These are phyloP conservation scores for Aphidius colemani DNA, from an alignment of 2,888 invertebrate species.

Conservation along the genomic window DNA sequence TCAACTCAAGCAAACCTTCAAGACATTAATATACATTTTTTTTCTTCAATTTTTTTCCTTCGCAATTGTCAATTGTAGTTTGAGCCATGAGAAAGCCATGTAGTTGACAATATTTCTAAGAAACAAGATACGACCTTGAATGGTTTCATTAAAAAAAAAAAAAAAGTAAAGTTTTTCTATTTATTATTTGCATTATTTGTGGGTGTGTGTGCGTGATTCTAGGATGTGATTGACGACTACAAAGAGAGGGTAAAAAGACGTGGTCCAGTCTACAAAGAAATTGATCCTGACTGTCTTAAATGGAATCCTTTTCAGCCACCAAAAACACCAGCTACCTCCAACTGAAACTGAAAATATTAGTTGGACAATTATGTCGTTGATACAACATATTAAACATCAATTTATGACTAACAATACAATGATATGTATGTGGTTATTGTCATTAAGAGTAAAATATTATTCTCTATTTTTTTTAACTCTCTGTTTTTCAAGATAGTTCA, in stretches of 20 bases:
- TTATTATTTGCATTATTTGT: constrained; percentile 34
- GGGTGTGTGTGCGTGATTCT: constrained; percentile 37
- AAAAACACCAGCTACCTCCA: constrained; percentile 62
- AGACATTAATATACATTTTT: too few species aligned
- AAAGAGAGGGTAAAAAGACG: constrained; percentile 79
- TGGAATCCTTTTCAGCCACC: constrained; percentile 82
- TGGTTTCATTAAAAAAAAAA: constrained; percentile 5
- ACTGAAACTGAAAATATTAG: constrained; percentile 41
- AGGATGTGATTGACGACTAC: constrained; percentile 94
- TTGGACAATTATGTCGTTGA: constrained; percentile 20
- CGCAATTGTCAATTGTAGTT: background rate
- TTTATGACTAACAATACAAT: constrained; percentile 21
- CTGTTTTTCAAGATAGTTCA: constrained; percentile 22
- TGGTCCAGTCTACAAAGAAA: constrained; percentile 79
- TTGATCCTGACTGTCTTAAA: constrained; percentile 84
- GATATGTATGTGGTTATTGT: constrained; percentile 15
- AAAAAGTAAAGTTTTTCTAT: background rate
- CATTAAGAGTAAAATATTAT: constrained; percentile 20
- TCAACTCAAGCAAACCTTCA: too few species aligned
- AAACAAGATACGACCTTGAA: constrained; percentile 16
- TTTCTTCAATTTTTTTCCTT: too few species aligned
- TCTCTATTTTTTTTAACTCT: constrained; percentile 23
- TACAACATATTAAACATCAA: constrained; percentile 28
- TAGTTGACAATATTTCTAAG: background rate
- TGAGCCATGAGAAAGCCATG: too few species aligned